Conservation (phyloP, 2,888 invertebrate species). For the Vandiemenella viatica region DNA sequence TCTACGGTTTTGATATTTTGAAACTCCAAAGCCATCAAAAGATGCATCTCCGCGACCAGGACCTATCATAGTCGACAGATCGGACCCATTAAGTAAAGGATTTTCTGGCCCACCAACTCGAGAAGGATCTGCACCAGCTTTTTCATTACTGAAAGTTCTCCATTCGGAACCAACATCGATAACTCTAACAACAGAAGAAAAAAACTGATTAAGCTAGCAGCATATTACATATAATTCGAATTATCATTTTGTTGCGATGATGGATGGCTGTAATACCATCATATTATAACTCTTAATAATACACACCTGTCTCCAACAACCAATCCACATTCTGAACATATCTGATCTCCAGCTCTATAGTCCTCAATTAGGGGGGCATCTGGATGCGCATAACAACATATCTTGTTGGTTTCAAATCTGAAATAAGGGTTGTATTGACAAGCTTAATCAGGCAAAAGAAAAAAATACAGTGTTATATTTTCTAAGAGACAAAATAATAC, state of each 20-base stretch:
- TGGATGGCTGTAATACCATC: too few relatives aligned
- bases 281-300: too few relatives aligned
- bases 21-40: slow-evolving; percentile 67
- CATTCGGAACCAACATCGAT: slow-evolving; percentile 99
- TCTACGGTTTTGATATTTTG: slow-evolving; percentile 47
- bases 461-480: too few relatives aligned
- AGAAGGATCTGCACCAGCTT: slow-evolving; percentile 90
- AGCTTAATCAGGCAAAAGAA: too few relatives aligned
- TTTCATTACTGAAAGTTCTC: slow-evolving; percentile 99
- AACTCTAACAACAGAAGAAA: slow-evolving; percentile 44
- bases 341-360: slow-evolving; percentile 96
- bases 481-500: too few relatives aligned
- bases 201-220: not conserved
- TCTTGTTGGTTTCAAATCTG: slow-evolving; percentile 57
- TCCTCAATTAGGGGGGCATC: slow-evolving; percentile 94
- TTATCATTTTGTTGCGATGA: too few relatives aligned
- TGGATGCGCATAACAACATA: slow-evolving; percentile 87
- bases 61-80: slow-evolving; percentile 91
- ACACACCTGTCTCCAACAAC: slow-evolving; percentile 93
- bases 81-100: slow-evolving; percentile 85
- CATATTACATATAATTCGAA: not conserved
- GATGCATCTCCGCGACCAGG: slow-evolving; percentile 60
- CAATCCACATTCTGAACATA: slow-evolving; percentile 98
- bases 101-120: slow-evolving; percentile 99
- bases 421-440: too few relatives aligned